Conservation (phyloP, 2,888 invertebrate species). For the Mesorhabditis spiculigera region DNA sequence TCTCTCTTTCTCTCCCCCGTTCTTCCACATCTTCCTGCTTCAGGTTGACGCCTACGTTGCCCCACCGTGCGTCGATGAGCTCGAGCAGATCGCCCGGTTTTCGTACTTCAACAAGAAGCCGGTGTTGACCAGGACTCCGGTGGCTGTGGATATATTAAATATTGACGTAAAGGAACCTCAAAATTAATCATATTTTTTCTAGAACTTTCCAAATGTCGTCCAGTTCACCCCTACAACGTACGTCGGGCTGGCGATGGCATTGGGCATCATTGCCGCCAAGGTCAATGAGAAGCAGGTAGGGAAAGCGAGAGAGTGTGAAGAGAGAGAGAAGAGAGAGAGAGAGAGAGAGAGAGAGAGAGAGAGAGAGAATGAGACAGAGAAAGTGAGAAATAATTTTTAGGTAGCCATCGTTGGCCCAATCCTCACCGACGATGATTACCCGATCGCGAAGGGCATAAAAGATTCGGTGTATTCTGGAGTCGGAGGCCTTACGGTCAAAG, state of each 20-base stretch:
- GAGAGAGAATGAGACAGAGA: neutral
- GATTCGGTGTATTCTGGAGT: neutral
- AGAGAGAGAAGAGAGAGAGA: constrained; percentile 3
- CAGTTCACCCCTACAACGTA: constrained; percentile 8
- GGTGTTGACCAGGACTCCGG: constrained; percentile 25
- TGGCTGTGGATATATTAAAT: constrained; percentile 12
- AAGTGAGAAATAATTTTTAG: neutral
- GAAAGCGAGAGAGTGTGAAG: neutral
- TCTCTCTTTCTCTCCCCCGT: no score
- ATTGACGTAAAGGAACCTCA: constrained; percentile 2
- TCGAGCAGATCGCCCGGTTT: constrained; percentile 31
- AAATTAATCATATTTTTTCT: constrained; percentile 5
- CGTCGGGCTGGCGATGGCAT: constrained; percentile 13
- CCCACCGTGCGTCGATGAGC: constrained; percentile 33
- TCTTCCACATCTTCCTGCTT: no score
- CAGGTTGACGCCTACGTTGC: constrained; percentile 27
- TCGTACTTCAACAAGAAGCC: constrained; percentile 38
- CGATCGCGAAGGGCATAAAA: neutral
- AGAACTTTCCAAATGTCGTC: constrained; percentile 14
- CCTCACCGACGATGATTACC: neutral
- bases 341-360: neutral
- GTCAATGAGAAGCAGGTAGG: constrained; percentile 7
- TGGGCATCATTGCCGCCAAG: constrained; percentile 8
- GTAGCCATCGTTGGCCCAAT: neutral
- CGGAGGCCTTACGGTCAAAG: neutral